These are phyloP conservation scores for Kobus ellipsiprymnus DNA, from an alignment of 2,113 vertebrate genomes.

Conservation along the genomic window DNA sequence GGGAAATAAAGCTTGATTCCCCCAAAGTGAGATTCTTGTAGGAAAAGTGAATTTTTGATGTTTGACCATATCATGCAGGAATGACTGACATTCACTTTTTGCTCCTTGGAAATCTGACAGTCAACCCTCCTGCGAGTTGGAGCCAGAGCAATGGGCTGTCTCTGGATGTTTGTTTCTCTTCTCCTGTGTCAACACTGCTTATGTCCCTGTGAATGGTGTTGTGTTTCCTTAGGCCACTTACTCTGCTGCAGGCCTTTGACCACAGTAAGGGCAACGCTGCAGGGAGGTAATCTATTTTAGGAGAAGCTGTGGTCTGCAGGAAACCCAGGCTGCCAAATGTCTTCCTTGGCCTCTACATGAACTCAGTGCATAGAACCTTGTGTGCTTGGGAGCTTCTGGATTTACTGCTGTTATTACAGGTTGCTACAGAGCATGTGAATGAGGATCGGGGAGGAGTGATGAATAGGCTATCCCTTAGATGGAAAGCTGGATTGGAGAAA, in stretches of 20 bases:
- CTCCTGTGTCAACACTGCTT: background rate
- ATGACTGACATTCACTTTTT: background rate
- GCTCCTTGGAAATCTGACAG: background rate
- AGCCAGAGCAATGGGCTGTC: background rate
- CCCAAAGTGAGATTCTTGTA: background rate
- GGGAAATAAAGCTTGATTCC: background rate
- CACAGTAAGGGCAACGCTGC: background rate
- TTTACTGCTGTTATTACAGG: constrained; percentile 15
- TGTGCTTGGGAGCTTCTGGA: constrained; percentile 32
- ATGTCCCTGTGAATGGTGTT: background rate
- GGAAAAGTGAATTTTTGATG: background rate
- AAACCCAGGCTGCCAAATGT: constrained; percentile 57
- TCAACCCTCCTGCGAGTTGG: background rate
- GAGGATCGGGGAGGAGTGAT: rapidly evolving
- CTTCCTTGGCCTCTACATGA: constrained; percentile 41
- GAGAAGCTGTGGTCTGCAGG: constrained; percentile 55
- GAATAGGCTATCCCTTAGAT: background rate
- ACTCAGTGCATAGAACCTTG: rapidly evolving
- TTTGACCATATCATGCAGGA: background rate
- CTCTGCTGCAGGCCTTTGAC: constrained; percentile 48
- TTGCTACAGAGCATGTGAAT: background rate
- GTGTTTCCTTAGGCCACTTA: constrained; percentile 64
- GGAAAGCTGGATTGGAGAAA: background rate
- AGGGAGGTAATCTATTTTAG: constrained; percentile 52
- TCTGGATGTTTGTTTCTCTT: constrained; percentile 62